Base-by-base conservation (phyloP, 2,797 vertebrate species). In the Taeniopygia guttata region DNA sequence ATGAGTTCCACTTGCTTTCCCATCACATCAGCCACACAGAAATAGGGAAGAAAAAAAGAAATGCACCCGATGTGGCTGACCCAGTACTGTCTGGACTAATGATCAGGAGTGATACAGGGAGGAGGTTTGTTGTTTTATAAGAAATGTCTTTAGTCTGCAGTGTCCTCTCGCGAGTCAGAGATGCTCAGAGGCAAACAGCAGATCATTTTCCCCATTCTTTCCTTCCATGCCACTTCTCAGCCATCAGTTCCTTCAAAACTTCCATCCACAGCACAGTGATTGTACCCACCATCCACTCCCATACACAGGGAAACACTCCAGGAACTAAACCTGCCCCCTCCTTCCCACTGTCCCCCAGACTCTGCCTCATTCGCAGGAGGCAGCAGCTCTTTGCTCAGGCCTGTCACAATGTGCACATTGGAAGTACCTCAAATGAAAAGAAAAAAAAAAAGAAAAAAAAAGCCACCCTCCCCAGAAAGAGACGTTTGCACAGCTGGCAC, bases 381-480 rank as follows among this genome's bases (percentile, higher is more conserved):
- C 96, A 96, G 96, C 94, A 97, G 96, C 96, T 96, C 93, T 97
- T 91, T 96, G 95, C 96, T 96, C 94, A 95, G 94, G 72, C 92
- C 81, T 87, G 46, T 90, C 90, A 94, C 87, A 90, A 70, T 78
- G 64, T 87, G 68, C 75, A 72, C 63, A 16, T 62, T 77, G 83
- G 63, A 94, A 93, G 76, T 90, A 86, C 84, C 84, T 92, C 78
- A 84, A 87, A 77, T 68, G 27, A 55, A 84, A 87, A 66, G 22
- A 30, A 25, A 55, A 84, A 87, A 62, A 25, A 30, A 25, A 5
- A 40, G 13, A n/a, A 17, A 38, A 58, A 14, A 49, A 34, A 74
- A 40, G 46, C 64, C 4, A 2, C 48, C 78, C 94, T 96, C 84
- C 78, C 90, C 64, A 74, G 87, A 91, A 87, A 90, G 64, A 94